These are phyloP conservation scores for Stenichneumon culpator DNA, from an alignment of 2,888 invertebrate genomes.

Conservation along the genomic window DNA sequence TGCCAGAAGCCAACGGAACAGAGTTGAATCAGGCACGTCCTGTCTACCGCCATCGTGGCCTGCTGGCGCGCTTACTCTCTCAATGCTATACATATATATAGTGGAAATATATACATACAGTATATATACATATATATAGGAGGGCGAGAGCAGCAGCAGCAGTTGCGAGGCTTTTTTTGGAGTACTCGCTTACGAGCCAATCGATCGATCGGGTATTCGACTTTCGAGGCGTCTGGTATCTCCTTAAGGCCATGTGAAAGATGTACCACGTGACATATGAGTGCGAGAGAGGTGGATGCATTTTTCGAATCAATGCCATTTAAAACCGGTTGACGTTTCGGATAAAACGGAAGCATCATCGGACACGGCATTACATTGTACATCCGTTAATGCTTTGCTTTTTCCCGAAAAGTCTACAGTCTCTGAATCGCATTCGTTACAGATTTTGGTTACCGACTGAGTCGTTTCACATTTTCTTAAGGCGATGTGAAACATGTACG, in stretches of 20 bases:
- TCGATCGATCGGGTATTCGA: slow-evolving; percentile 59
- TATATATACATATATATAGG: neutral
- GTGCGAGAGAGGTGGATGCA: too few relatives aligned
- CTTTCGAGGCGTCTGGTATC: slow-evolving; percentile 34
- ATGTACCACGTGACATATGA: too few relatives aligned
- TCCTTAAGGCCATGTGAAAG: neutral
- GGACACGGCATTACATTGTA: too few relatives aligned
- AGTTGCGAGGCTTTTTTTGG: slow-evolving; percentile 53
- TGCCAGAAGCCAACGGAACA: slow-evolving; percentile 65
- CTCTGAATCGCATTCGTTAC: too few relatives aligned
- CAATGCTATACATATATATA: neutral
- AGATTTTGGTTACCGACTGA: too few relatives aligned
- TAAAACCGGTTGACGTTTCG: too few relatives aligned
- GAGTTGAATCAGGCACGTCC: slow-evolving; percentile 32
- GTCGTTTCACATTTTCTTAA: neutral
- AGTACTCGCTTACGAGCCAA: slow-evolving; percentile 34
- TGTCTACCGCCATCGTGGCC: slow-evolving; percentile 19
- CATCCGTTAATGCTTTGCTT: too few relatives aligned
- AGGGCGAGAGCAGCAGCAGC: slow-evolving; percentile 20
- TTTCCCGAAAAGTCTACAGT: too few relatives aligned
- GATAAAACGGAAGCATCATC: too few relatives aligned
- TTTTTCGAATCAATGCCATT: too few relatives aligned
- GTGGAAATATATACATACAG: neutral
- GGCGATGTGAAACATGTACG: neutral
- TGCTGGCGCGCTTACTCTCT: neutral